A percentile compares a stretch with the other conserved stretches of the same genome.
phyloP scores from a whole-genome alignment of 2,113 vertebrate species.

The Danionella cerebrum region DNA sequence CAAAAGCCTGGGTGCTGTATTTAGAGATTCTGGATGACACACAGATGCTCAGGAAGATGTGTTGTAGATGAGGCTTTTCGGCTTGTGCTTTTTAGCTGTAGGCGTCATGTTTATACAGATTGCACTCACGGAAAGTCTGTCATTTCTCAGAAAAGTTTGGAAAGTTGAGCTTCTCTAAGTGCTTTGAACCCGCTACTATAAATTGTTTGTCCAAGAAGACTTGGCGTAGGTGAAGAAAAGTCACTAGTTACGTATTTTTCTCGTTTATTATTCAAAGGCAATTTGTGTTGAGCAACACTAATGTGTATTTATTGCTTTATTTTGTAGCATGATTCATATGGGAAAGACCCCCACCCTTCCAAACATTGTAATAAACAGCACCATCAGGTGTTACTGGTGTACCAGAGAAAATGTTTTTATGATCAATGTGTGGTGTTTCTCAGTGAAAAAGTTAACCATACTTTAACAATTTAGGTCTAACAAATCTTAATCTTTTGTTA shows the following conservation, averaged over 20 bases:
- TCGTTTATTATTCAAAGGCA: slow-evolving; percentile 35
- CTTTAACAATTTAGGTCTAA: too few relatives aligned
- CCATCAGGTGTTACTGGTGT: neutral
- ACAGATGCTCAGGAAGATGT: neutral
- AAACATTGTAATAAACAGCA: neutral
- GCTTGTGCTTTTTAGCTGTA: slow-evolving; percentile 21
- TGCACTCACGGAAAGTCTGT: slow-evolving; percentile 24
- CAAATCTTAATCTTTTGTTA: too few relatives aligned
- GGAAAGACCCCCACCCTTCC: neutral
- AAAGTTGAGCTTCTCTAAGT: slow-evolving; percentile 38
- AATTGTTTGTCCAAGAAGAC: slow-evolving; percentile 48
- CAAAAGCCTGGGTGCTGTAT: neutral
- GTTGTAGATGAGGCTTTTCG: neutral
- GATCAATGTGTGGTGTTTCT: too few relatives aligned
- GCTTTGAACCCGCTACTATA: slow-evolving; percentile 46
- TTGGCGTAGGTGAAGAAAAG: slow-evolving; percentile 42
- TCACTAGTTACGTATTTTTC: slow-evolving; percentile 30
- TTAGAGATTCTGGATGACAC: neutral
- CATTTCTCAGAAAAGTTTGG: slow-evolving; percentile 46
- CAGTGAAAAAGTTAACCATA: too few relatives aligned
- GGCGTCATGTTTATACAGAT: slow-evolving; percentile 41
- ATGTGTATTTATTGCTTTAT: neutral
- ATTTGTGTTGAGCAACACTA: slow-evolving; percentile 14
- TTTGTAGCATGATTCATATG: neutral
- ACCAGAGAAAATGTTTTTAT: too few relatives aligned